These are phyloP conservation scores for Sarcophaga bullata DNA, from an alignment of 1,140 invertebrate species.

Conservation along the genomic window DNA sequence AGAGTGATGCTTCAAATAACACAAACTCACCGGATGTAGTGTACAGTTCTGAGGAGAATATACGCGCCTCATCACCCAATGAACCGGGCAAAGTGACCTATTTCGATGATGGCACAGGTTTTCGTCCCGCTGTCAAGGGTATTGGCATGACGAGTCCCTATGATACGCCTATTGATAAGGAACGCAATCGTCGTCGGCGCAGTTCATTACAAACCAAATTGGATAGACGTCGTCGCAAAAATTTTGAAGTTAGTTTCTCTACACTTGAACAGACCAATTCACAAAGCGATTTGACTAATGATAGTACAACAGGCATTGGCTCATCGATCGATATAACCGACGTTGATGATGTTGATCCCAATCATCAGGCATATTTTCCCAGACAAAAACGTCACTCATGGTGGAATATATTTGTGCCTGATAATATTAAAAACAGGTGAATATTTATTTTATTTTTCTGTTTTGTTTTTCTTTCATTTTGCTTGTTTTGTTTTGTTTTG, in stretches of 20 bases:
- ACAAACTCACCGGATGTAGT: constrained; percentile 58
- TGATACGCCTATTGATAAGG: constrained; percentile 53
- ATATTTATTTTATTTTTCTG: constrained; percentile 34
- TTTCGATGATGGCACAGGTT: constrained; percentile 57
- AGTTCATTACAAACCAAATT: constrained; percentile 81
- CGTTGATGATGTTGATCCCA: constrained; percentile 58
- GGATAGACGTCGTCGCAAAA: constrained; percentile 75
- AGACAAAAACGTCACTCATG: constrained; percentile 82
- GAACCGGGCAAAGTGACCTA: constrained; percentile 60
- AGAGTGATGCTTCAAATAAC: constrained; percentile 59
- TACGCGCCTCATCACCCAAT: constrained; percentile 60
- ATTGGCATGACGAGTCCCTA: constrained; percentile 46
- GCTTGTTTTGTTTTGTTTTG: too few species aligned
- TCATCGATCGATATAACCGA: constrained; percentile 46
- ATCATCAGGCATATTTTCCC: constrained; percentile 64
- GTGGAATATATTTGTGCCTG: constrained; percentile 86
- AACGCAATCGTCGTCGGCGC: constrained; percentile 68
- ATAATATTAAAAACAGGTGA: constrained; percentile 75
- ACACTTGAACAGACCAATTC: constrained; percentile 55
- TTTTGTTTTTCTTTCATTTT: constrained; percentile 34
- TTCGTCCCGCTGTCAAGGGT: constrained; percentile 53
- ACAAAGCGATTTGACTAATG: constrained; percentile 60
- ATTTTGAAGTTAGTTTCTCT: constrained; percentile 67
- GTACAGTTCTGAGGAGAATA: constrained; percentile 61
- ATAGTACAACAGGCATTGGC: constrained; percentile 51